Conservation (phyloP, 2,888 invertebrate genomes). For the Minunthozetes semirufus region DNA sequence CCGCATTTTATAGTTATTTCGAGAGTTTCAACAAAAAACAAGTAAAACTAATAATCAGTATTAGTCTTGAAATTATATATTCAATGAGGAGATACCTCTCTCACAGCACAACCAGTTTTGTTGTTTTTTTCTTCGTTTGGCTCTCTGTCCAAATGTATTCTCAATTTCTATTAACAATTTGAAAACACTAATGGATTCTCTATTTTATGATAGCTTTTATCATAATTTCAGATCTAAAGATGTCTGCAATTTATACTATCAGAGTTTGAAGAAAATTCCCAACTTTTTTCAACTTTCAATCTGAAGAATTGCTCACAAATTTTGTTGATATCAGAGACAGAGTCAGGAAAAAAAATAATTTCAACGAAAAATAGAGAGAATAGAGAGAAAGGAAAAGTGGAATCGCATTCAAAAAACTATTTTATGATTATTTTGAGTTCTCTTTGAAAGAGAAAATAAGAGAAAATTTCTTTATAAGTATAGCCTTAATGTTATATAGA, state of each 20-base stretch:
- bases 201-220: not conserved
- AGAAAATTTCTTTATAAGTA: not conserved
- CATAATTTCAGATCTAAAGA: not conserved
- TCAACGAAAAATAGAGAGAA: not conserved
- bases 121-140: no score
- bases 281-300: not conserved
- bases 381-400: not conserved
- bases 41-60: not conserved
- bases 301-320: not conserved
- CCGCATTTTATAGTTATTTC: not conserved
- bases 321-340: not conserved
- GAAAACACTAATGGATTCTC: slow-evolving; percentile 6
- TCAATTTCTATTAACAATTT: slow-evolving; percentile 8
- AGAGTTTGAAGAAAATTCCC: not conserved
- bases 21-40: not conserved
- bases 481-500: not conserved
- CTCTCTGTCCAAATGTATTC: not conserved
- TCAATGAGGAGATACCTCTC: slow-evolving; percentile 13
- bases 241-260: not conserved
- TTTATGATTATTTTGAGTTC: not conserved
- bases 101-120: slow-evolving; percentile 17
- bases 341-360: not conserved
- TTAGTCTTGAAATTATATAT: not conserved
- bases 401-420: not conserved
- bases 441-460: no score